Evolutionary conservation across 2,797 vertebrate genomes (phyloP), one percentile per base, ranked within the genome.

Genomic region (Remorina albescens): DNA sequence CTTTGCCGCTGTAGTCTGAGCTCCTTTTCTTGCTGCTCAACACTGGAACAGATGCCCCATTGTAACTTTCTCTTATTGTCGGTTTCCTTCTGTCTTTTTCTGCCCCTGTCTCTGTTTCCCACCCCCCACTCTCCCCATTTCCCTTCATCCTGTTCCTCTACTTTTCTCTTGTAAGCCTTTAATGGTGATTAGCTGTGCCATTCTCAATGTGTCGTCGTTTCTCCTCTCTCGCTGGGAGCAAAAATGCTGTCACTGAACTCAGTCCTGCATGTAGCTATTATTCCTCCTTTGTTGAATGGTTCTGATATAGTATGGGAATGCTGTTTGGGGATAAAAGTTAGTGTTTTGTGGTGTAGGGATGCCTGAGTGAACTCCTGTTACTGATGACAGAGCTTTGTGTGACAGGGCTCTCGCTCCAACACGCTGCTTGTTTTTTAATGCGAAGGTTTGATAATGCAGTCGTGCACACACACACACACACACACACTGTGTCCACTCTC

Each of bases 201-300:
- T 60, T 51, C 67, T 91, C 78, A 82, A 82, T 90, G 75, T 81
- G 74, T 83, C 69, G 59, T 83, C 88, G 83, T 90, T 81, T 89
- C 78, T 87, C 68, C 69, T 73, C 72, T 88, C 71, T 82, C 63
- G 12, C 69, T 5, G 75, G 30, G 67, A 82, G 73, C 65, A 85
- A 76, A 84, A 84, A 67, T 84, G 78, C 86, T 90, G 90, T 77
- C 60, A 85, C 77, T 84, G 89, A 78, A 86, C 78, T 86, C 41
- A 71, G 72, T 62, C 5, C 25, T 67, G 72, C 81, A 23, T 88
- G 86, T 65, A 73, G 74, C 86, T 89, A 84, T 85, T 91, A 91
- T 93, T 93, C 88, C 86, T 71, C 76, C 61, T 59, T 62, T 86
- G 91, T 88, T 86, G 86, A 93, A 90, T 83, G 58, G 81, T 84